Evolutionary conservation across 2,888 invertebrate species (phyloP).

Genomic region (Xestia rhomboidea): DNA sequence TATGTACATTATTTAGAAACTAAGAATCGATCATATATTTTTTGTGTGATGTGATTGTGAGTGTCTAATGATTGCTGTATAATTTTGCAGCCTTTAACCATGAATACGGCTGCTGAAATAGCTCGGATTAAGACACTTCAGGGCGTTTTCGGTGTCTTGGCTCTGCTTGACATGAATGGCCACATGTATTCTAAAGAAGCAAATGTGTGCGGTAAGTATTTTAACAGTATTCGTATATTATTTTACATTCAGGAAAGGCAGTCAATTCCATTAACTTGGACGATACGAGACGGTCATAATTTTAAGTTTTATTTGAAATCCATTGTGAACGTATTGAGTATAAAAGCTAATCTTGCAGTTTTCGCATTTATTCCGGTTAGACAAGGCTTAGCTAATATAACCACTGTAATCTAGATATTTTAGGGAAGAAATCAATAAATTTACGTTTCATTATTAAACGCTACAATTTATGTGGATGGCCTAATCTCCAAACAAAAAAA

Average conservation of each 20-base stretch:
- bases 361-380: too few species aligned
- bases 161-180: constrained; percentile 6
- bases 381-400: too few species aligned
- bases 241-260: background rate
- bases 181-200: background rate
- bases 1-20: too few species aligned
- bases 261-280: background rate
- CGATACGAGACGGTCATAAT: background rate
- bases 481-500: too few species aligned
- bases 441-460: too few species aligned
- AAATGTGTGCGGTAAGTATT: constrained; percentile 14
- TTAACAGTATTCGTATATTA: background rate
- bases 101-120: constrained; percentile 12
- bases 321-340: background rate
- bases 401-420: too few species aligned
- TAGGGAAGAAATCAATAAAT: too few species aligned
- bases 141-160: background rate
- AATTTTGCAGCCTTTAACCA: background rate
- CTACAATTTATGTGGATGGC: too few species aligned
- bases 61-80: background rate
- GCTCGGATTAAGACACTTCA: constrained; percentile 5
- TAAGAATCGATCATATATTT: too few species aligned
- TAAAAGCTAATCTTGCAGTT: too few species aligned
- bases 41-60: background rate
- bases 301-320: background rate